Evolutionary conservation across 2,113 vertebrate genomes (phyloP), one percentile per base, ranked within the genome.

Genomic region (Myotis yumanensis): DNA sequence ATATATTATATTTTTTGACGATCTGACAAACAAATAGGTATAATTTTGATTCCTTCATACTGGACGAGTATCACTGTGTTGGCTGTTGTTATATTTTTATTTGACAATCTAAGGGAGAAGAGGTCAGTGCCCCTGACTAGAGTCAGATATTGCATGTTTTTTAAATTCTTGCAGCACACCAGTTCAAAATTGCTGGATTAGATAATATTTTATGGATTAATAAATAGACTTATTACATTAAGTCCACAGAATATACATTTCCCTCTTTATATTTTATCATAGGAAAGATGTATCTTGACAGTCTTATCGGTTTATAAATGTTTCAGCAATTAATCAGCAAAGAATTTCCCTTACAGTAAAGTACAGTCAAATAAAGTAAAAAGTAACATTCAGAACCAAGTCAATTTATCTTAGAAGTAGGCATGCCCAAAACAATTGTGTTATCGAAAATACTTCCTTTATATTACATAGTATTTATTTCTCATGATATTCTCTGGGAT

Each of bases 201-300:
- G n/a, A 51, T 4, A 57, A 72, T 93, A 68, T 40, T 95, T 96
- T 96, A 95, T 69, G 16, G 32, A 17, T 94, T 30, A 90, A 69
- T 48, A 96, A 68, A 76, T 2, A 48, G 0, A 69, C 76, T 68
- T 48, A 75, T 77, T 95, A 84, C 7, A 57, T 64, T 77, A 30
- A 37, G 84, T 76, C 79, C 30, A 66, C 66, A 95, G 5, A 89
- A 91, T 22, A 22, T 9, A 7, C 54, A 89, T 83, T 91, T 46
- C 12, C 7, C 23, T 0, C 4, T 20, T 54, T 81, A 79, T 35
- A 72, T 95, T 95, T 69, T 71, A 35, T 68, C 16, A 35, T 11
- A 79, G 20, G 6, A 25, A 97, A 94, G n/a, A 73, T 37, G 32
- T 46, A 64, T n/a, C 32, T 92, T 81, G 35, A 5, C 40, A 91